Percentiles rank a stretch among this genome's conserved stretches.
Evolutionary conservation across 2,888 invertebrate species (phyloP).

Genomic region (Acronicta aceris): DNA sequence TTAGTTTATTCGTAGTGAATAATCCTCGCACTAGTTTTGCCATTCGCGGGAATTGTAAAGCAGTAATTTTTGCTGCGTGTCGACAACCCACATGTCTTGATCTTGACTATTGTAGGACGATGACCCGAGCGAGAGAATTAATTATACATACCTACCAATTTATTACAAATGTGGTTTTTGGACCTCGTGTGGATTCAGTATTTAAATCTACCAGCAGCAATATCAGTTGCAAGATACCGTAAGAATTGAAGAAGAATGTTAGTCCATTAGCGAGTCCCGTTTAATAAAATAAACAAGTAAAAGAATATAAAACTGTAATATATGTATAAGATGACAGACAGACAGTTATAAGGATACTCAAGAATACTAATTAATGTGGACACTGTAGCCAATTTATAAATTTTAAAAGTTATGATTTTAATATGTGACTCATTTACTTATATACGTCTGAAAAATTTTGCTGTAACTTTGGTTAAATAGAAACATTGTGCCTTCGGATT

Average conservation of each 20-base stretch:
- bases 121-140: conserved; percentile 26
- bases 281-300: neutral
- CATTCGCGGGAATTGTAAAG: conserved; percentile 21
- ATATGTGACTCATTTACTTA: conserved; percentile 9
- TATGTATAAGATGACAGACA: too few relatives aligned
- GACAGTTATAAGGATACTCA: too few relatives aligned
- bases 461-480: conserved; percentile 22
- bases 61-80: conserved; percentile 22
- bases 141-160: conserved; percentile 1
- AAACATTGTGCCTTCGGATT: conserved; percentile 28
- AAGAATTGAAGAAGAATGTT: neutral
- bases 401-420: neutral
- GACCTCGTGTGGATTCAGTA: neutral
- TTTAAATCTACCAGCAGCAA: neutral
- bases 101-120: conserved; percentile 32
- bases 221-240: neutral
- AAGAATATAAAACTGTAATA: neutral
- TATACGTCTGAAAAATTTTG: conserved; percentile 20
- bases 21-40: conserved; percentile 32
- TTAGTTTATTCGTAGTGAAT: conserved; percentile 33
- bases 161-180: neutral
- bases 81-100: conserved; percentile 29
- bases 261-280: neutral
- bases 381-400: too few relatives aligned
- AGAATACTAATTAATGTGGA: too few relatives aligned